A percentile compares a stretch with the other conserved stretches of the same genome.
Conservation (phyloP, 2,888 invertebrate genomes). For the Malthinus flaveolus region DNA sequence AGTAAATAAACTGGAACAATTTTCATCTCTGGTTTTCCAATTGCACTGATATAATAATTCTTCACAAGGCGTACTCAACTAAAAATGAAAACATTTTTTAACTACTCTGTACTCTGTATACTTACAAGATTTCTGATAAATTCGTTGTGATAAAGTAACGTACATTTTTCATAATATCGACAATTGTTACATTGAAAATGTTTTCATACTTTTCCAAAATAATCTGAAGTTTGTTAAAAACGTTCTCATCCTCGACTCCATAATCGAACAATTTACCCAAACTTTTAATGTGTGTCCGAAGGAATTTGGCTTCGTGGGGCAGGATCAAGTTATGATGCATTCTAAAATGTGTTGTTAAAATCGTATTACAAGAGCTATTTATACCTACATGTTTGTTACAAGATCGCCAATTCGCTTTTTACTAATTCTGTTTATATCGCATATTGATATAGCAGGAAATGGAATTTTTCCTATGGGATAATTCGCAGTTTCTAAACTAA, state of each 20-base stretch:
- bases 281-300: not conserved
- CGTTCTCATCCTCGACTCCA: not conserved
- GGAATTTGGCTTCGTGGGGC: too few species aligned
- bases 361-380: not conserved
- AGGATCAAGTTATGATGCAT: too few species aligned
- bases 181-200: not conserved
- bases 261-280: slow-evolving; percentile 3
- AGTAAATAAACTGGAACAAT: slow-evolving; percentile 15
- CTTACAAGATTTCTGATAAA: not conserved
- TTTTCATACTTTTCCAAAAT: slow-evolving; percentile 4
- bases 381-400: slow-evolving; percentile 8
- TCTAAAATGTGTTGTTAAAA: not conserved
- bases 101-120: too few species aligned
- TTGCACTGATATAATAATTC: slow-evolving; percentile 5
- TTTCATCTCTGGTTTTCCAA: slow-evolving; percentile 2
- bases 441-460: slow-evolving; percentile 18
- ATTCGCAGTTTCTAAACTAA: slow-evolving; percentile 5
- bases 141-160: too few species aligned
- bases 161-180: too few species aligned
- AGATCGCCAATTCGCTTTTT: not conserved
- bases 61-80: slow-evolving; percentile 21
- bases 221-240: not conserved
- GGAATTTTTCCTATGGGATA: slow-evolving; percentile 11
- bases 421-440: slow-evolving; percentile 22
- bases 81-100: not conserved